A percentile compares a stretch with the other conserved stretches of the same genome.
phyloP scores from a whole-genome alignment of 2,113 vertebrate species.

The Ptychochromis oligacanthus region DNA sequence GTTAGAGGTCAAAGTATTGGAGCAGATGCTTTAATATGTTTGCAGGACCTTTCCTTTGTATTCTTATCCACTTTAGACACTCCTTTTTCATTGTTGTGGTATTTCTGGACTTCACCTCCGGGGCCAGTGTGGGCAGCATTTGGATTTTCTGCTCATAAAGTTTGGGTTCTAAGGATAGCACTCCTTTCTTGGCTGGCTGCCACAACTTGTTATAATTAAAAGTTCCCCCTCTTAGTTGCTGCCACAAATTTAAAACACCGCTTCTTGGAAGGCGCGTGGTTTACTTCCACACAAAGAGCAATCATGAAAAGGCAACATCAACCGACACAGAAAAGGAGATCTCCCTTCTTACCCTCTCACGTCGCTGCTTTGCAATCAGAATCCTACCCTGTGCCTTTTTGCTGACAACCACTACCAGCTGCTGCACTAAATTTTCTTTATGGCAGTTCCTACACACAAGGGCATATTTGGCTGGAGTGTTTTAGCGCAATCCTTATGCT shows the following conservation, averaged over 20 bases:
- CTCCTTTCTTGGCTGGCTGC: neutral
- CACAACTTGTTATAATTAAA: conserved; percentile 2
- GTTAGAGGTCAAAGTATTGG: neutral
- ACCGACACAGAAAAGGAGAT: neutral
- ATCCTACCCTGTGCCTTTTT: neutral
- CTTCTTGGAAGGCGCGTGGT: neutral
- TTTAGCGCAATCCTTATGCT: neutral
- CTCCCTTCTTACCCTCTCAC: neutral
- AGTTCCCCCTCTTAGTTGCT: neutral
- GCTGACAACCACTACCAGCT: conserved; percentile 3
- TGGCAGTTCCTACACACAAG: neutral
- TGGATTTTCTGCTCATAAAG: neutral
- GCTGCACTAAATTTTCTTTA: neutral
- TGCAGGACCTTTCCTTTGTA: neutral
- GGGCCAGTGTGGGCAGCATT: neutral
- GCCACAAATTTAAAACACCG: neutral
- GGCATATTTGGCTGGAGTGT: neutral
- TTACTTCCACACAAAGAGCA: neutral
- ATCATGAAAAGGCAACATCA: neutral
- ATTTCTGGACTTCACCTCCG: neutral
- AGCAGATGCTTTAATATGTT: neutral
- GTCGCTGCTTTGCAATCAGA: neutral
- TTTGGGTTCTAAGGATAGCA: neutral
- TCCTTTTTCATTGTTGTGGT: neutral
- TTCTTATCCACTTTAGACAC: neutral